These are phyloP conservation scores for Pantala flavescens DNA, from an alignment of 1,140 invertebrate genomes.

Conservation along the genomic window DNA sequence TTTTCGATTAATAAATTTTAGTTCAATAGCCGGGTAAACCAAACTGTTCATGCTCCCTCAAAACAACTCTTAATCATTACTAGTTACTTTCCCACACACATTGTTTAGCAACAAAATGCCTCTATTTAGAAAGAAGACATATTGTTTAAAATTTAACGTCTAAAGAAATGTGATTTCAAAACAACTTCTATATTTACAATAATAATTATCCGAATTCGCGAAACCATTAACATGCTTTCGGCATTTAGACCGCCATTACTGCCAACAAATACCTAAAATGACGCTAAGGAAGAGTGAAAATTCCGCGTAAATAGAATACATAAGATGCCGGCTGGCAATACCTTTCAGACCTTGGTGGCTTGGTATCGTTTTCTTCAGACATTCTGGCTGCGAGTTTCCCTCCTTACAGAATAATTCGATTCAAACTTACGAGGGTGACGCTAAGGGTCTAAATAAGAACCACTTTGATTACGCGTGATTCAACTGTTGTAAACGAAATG, in stretches of 20 bases:
- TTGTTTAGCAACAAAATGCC: too few species aligned
- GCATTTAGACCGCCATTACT: constrained; percentile 1
- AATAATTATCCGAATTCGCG: too few species aligned
- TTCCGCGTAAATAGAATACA: neutral
- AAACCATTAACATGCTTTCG: neutral
- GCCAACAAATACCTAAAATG: neutral
- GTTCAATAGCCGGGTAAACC: too few species aligned
- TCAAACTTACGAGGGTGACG: neutral
- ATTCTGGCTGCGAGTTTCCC: neutral
- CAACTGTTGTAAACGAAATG: neutral
- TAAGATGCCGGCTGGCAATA: neutral
- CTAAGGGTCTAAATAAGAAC: neutral
- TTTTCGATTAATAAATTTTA: too few species aligned
- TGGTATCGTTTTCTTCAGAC: neutral
- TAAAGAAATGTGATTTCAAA: too few species aligned
- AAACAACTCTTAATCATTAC: too few species aligned
- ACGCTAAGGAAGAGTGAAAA: neutral
- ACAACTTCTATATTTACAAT: too few species aligned
- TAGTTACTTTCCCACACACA: too few species aligned
- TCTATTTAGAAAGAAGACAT: too few species aligned
- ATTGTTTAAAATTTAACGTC: too few species aligned
- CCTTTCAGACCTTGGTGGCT: neutral
- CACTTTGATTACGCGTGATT: constrained; percentile 1
- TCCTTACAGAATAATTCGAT: too few species aligned
- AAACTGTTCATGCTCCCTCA: too few species aligned